Conservation (phyloP, 2,797 vertebrate genomes). For the Bradypodion pumilum region DNA sequence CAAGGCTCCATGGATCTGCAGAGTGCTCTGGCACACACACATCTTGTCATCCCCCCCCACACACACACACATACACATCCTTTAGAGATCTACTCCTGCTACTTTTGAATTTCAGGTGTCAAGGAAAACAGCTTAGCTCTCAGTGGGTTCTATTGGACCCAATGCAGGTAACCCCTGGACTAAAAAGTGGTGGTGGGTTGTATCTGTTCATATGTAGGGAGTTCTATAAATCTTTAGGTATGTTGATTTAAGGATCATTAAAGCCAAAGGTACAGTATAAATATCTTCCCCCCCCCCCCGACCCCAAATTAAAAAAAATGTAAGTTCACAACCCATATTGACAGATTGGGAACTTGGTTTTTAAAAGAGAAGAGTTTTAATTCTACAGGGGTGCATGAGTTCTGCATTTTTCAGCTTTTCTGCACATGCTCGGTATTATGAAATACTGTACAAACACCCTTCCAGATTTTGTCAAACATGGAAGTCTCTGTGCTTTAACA, state of each 20-base stretch:
- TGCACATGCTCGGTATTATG: not conserved
- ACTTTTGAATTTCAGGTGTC: not conserved
- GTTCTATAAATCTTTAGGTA: not conserved
- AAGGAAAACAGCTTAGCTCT: too few species aligned
- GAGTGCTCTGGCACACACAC: too few species aligned
- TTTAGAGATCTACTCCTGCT: not conserved
- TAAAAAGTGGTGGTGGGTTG: not conserved
- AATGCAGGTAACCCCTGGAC: too few species aligned
- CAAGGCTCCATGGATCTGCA: too few species aligned
- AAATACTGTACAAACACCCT: not conserved
- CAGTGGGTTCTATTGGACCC: too few species aligned
- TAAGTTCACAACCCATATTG: not conserved
- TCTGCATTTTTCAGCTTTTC: not conserved
- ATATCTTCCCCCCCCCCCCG: too few species aligned
- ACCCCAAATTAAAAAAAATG: not conserved
- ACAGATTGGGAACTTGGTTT: not conserved
- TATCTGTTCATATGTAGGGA: not conserved
- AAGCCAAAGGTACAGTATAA: not conserved
- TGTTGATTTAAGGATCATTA: not conserved
- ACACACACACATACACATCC: too few species aligned
- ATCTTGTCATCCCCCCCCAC: too few species aligned
- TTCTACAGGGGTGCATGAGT: not conserved
- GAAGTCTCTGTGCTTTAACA: not conserved
- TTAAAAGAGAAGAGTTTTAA: not conserved
- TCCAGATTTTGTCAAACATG: not conserved